Evolutionary conservation across 2,888 invertebrate species (phyloP), one percentile per base, ranked within the genome.

Genomic region (Achlya flavicornis): DNA sequence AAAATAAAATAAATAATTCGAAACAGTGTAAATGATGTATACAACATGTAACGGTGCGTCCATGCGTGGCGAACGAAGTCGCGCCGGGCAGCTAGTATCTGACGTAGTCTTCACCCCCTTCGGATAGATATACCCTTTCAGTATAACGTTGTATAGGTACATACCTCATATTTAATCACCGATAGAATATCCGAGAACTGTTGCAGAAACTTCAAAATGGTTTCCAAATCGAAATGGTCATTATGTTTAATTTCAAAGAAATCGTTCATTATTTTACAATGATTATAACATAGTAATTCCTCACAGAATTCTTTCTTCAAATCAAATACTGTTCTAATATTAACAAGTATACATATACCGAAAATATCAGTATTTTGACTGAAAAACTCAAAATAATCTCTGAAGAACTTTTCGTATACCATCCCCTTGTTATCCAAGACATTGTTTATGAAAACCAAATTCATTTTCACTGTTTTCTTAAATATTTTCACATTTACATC

Each of bases 121-220:
- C 26, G 26, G 26, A 2, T 26, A 26, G 26, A 26, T 26, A 26
- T 2, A 26, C 26, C 26, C 26, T 26, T 26, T 26, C 26, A 1
- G 26, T 26, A 1, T 1, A 1, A 26, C 26, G 26, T 26, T 26
- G 26, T 26, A 26, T 26, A 26, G 26, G 26, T 26, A 26, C 26
- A 26, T 67, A 90, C 89, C 84, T 79, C 72, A 66, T 74, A 66
- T 14, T 81, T 65, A 0, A 69, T 32, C 16, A 81, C 81, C 58
- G 84, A 46, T 6, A 87, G 62, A 11, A 73, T 70, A 4, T 71
- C 72, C 19, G 73, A 63, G 64, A 77, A 87, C n/a, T 76, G 78
- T 14, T 72, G 77, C 4, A 84, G 53, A 61, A 85, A 85, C n/a
- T 68, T 68, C 58, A 86, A 72, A 1, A 79, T 65, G 0, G 75